Evolutionary conservation across 2,113 vertebrate genomes (phyloP).

Genomic region (Piaya cayana): DNA sequence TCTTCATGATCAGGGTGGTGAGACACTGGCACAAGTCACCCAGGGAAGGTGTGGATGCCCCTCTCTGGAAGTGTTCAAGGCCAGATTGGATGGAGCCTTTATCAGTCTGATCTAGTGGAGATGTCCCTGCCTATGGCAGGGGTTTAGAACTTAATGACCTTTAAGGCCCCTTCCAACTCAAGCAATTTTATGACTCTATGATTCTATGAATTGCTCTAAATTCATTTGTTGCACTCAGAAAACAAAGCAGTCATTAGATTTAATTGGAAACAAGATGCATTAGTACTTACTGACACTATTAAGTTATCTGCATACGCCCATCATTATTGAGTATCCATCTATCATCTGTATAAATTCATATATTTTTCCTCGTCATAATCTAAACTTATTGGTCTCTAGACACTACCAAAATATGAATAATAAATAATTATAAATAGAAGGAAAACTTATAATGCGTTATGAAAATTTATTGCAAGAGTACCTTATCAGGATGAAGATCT

Average conservation of each 20-base stretch:
- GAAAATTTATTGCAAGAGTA: neutral
- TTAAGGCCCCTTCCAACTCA: too few species aligned
- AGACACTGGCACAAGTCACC: too few species aligned
- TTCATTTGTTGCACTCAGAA: neutral
- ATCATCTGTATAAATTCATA: neutral
- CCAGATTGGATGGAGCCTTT: too few species aligned
- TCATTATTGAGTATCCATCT: neutral
- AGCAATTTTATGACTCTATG: too few species aligned
- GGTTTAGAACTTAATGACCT: too few species aligned
- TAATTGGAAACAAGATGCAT: neutral
- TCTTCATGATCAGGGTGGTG: too few species aligned
- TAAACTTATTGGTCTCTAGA: constrained; percentile 22
- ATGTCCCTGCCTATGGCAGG: too few species aligned
- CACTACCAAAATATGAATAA: constrained; percentile 21
- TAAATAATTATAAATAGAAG: constrained; percentile 8
- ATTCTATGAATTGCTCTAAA: neutral
- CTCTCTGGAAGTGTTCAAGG: too few species aligned
- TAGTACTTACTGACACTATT: neutral
- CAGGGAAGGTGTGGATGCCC: too few species aligned
- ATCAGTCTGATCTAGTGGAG: too few species aligned
- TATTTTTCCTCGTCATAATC: neutral
- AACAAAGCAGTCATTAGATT: neutral
- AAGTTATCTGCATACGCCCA: neutral
- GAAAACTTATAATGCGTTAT: constrained; percentile 2
- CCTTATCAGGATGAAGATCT: neutral